Base-by-base conservation (phyloP, 37 sponge, comb jelly and placozoan species). In the Ianthella basta region DNA sequence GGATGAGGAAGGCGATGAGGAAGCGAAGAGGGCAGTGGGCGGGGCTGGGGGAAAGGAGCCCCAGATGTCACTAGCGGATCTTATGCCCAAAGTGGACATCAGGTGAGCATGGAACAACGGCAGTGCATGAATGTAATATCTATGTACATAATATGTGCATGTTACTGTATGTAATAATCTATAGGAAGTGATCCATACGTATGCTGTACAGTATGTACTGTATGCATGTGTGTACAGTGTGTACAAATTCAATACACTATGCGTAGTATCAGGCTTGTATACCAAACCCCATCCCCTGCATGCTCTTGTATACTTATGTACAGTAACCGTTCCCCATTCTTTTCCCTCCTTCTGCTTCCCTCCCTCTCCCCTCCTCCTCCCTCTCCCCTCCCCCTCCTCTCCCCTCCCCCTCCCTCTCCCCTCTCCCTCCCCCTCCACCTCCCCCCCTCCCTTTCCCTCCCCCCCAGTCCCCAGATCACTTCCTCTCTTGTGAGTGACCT, bases 1-100 rank as follows among this genome's bases (percentile, higher is more conserved):
- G 25, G 77, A 55, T 0, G 88, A 78, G 21, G 80, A 68, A 25
- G 85, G 34, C 0, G 91, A 59, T 29, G 78, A 73, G 57, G 59
- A 21, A 55, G 87, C 61, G 38, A 84, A 61, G 23, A 80, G 56
- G 29, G 80, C 55, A 23, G 83, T 83, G 24, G 84, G 36, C 27
- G 78, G 54, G 25, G 87, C 55, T 0, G 84, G 61, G 8, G 61
- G 23, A 19, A 63, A 72, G 37, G 68, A 30, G 13, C 78, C 79
- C 2, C 80, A 86, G 0, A 59, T 83, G 16, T 92, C 89, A 14
- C 78, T 92, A 37, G 93, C 93, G 37, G 93, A 93, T 68, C 75
- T 93, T 33, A 93, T 93, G 91, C 91, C 91, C 20, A 93, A 89
- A 81, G 91, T 90, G 21, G 93, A 93, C 88, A 93, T 93, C 79